A percentile compares a stretch with the other conserved stretches of the same genome.
Conservation (phyloP, 2,888 invertebrate species). For the Embidobia sp. region DNA sequence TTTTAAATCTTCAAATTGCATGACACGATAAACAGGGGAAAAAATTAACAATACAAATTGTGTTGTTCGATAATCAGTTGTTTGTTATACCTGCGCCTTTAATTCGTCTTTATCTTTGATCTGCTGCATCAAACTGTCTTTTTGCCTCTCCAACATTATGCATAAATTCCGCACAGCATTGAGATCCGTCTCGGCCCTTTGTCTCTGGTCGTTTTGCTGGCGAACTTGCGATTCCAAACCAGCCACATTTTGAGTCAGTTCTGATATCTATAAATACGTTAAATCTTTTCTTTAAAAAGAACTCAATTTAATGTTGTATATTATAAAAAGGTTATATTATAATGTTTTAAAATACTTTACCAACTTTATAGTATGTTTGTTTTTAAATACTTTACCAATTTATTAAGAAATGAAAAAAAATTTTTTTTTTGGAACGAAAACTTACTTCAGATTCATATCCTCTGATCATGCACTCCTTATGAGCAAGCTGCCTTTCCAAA, state of each 20-base stretch:
- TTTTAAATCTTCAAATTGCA: neutral
- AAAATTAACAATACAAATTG: too few species aligned
- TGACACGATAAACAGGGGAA: neutral
- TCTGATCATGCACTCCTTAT: conserved; percentile 83
- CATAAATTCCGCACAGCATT: conserved; percentile 84
- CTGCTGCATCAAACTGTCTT: conserved; percentile 85
- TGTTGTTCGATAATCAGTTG: neutral
- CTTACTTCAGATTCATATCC: conserved; percentile 84
- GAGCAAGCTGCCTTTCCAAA: conserved; percentile 85
- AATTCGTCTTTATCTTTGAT: conserved; percentile 82
- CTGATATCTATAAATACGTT: conserved; percentile 83
- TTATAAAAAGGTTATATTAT: too few species aligned
- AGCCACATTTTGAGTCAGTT: conserved; percentile 82
- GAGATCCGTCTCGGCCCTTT: conserved; percentile 85
- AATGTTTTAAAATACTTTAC: too few species aligned
- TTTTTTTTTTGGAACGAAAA: too few species aligned
- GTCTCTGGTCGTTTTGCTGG: conserved; percentile 84
- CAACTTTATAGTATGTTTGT: too few species aligned
- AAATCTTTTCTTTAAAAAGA: too few species aligned
- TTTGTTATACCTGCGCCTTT: conserved; percentile 79
- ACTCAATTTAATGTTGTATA: too few species aligned
- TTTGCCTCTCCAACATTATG: conserved; percentile 84
- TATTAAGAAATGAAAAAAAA: too few species aligned
- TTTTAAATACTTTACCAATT: too few species aligned
- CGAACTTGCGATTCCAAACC: conserved; percentile 86